Evolutionary conservation across 2,797 vertebrate genomes (phyloP), one percentile per base, ranked within the genome.

Genomic region (Anas acuta): DNA sequence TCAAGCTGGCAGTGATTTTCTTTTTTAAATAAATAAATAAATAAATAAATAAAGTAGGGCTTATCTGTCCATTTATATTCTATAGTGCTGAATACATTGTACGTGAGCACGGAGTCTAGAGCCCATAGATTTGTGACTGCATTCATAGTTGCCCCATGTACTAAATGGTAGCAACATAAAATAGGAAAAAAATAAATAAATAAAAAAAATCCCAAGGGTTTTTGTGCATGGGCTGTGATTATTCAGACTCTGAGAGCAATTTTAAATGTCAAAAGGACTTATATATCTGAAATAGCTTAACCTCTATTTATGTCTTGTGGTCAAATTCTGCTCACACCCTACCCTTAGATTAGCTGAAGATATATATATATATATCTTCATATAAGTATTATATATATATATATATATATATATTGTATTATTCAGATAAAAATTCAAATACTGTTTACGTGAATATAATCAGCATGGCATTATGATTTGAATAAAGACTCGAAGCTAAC

Each of bases 51-150:
- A 49, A 49, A 49, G 47, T 49, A 49, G 22, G 11, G 4, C 1
- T 83, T 83, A 53, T 58, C 49, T 81, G 28, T 2, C 7, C 13
- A 33, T 84, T 88, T 77, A 11, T 43, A 37, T 39, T 23, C 8
- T 51, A 6, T 15, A 72, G 18, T 65, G 9, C 11, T 49, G 61
- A 76, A 17, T 39, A 8, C 19, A 37, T 35, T 18, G 19, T 25
- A 78, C 41, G 35, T 32, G 49, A 87, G 7, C 7, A 11, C 3
- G 41, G 30, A 82, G 33, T 21, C n/a, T 75, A n/a, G 16, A 60
- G 13, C 20, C n/a, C 32, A 32, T 16, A 49, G 13, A 19, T 33
- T 64, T 0, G 0, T 45, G 30, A 22, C 67, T 32, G 13, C 16
- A 28, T 51, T 69, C 8, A 2, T 54, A 17, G 9, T 61, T 74